phyloP scores from a whole-genome alignment of 2,113 vertebrate genomes.

The Microtus montanus region DNA sequence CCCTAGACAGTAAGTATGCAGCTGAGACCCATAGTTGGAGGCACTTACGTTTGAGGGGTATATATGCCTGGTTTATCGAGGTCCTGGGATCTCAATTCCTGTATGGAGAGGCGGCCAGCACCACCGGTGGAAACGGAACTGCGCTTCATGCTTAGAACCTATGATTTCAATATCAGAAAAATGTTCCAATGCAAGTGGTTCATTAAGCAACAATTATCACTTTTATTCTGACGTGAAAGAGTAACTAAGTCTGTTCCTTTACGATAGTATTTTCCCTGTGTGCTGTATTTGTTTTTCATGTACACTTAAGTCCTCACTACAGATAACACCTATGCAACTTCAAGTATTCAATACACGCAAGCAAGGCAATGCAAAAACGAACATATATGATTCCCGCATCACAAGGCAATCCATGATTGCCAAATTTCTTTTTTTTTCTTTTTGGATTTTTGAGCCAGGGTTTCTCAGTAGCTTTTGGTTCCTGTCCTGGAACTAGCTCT shows the following conservation, averaged over 20 bases:
- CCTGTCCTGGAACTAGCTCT: no score
- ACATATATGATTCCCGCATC: background rate
- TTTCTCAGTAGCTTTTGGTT: no score
- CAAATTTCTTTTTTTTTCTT: no score
- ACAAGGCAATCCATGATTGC: background rate
- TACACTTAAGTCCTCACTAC: background rate
- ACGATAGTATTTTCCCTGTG: background rate
- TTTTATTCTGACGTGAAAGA: conserved; percentile 20
- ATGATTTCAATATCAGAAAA: background rate
- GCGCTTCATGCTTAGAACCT: conserved; percentile 74
- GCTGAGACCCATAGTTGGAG: background rate
- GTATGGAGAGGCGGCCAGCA: conserved; percentile 87
- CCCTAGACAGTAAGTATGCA: background rate
- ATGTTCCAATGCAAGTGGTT: conserved; percentile 47
- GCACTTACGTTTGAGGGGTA: conserved; percentile 92
- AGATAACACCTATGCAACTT: background rate
- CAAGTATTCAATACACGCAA: background rate
- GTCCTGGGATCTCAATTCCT: conserved; percentile 92
- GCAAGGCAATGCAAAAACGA: background rate
- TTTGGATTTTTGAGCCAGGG: no score
- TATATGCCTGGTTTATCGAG: conserved; percentile 90
- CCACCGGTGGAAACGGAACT: conserved; percentile 84
- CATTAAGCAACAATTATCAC: conserved; percentile 67
- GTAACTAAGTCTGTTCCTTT: background rate
- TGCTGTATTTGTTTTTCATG: background rate